A percentile compares a stretch with the other conserved stretches of the same genome.
Conservation (phyloP, 92 coral and sea anemone species). For the Zoanthus solanderi region DNA sequence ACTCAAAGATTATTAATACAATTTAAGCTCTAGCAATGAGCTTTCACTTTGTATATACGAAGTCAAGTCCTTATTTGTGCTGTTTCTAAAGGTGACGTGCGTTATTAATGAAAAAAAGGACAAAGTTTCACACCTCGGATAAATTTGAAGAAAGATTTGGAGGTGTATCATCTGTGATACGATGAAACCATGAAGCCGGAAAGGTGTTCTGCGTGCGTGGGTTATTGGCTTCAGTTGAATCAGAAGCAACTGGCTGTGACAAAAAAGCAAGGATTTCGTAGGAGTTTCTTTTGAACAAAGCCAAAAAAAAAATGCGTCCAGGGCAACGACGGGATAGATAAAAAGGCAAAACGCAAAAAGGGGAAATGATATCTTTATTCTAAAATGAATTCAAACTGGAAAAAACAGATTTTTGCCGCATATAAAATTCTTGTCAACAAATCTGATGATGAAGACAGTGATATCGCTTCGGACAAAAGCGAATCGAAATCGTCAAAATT, state of each 20-base stretch:
- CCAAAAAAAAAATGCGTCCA: neutral
- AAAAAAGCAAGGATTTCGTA: neutral
- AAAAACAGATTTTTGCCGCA: slow-evolving; percentile 75
- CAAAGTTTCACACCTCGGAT: slow-evolving; percentile 8
- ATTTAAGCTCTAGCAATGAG: slow-evolving; percentile 15
- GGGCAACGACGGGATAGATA: slow-evolving; percentile 1
- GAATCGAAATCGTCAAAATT: slow-evolving; percentile 38
- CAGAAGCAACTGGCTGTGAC: slow-evolving; percentile 41
- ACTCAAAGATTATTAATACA: neutral
- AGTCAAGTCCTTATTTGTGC: neutral
- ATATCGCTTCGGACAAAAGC: slow-evolving; percentile 51
- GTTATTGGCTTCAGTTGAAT: neutral
- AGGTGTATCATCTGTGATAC: neutral
- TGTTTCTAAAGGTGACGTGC: neutral
- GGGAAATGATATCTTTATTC: slow-evolving; percentile 15
- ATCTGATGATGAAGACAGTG: slow-evolving; percentile 67
- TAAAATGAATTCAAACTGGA: slow-evolving; percentile 65
- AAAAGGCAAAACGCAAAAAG: neutral
- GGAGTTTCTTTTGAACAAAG: neutral
- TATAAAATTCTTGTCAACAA: slow-evolving; percentile 72
- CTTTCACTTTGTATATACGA: slow-evolving; percentile 10
- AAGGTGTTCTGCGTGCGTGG: slow-evolving; percentile 27
- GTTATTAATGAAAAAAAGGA: slow-evolving; percentile 7
- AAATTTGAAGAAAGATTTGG: neutral
- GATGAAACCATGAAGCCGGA: neutral